phyloP scores from a whole-genome alignment of 2,888 invertebrate genomes.

The Archips crataeganus region DNA sequence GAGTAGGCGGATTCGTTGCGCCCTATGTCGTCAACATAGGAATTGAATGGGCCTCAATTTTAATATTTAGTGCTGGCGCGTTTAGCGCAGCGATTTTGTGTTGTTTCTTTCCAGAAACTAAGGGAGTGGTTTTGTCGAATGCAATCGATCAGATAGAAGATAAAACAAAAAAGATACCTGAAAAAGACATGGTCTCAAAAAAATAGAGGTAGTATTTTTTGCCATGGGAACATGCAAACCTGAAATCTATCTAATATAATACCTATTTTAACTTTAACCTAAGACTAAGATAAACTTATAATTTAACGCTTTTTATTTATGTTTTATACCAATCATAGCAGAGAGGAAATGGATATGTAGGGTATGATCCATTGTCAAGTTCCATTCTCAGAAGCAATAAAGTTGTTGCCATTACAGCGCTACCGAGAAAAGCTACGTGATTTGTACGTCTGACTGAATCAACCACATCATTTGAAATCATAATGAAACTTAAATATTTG shows the following conservation, averaged over 20 bases:
- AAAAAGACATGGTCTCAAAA: conserved; percentile 9
- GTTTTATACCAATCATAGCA: not conserved
- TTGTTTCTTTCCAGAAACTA: conserved; percentile 75
- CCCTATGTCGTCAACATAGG: conserved; percentile 88
- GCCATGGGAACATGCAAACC: not conserved
- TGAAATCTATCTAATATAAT: not conserved
- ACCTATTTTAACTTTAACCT: not conserved
- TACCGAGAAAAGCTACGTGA: not conserved
- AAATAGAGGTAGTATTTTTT: not conserved
- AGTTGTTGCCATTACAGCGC: not conserved
- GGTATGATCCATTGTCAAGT: not conserved
- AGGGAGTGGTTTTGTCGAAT: conserved; percentile 69
- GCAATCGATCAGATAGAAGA: conserved; percentile 70
- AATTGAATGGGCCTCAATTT: conserved; percentile 71
- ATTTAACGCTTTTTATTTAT: not conserved
- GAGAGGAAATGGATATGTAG: too few relatives aligned
- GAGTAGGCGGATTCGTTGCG: conserved; percentile 89
- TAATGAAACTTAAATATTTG: not conserved
- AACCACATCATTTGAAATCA: not conserved
- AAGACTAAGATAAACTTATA: not conserved
- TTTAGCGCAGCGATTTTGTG: conserved; percentile 68
- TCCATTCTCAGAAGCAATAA: not conserved
- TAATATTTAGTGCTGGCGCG: conserved; percentile 69
- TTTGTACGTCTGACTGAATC: not conserved
- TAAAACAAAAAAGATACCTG: conserved; percentile 30